Evolutionary conservation across 2,888 invertebrate genomes (phyloP).

Genomic region (Drosophila lutescens): DNA sequence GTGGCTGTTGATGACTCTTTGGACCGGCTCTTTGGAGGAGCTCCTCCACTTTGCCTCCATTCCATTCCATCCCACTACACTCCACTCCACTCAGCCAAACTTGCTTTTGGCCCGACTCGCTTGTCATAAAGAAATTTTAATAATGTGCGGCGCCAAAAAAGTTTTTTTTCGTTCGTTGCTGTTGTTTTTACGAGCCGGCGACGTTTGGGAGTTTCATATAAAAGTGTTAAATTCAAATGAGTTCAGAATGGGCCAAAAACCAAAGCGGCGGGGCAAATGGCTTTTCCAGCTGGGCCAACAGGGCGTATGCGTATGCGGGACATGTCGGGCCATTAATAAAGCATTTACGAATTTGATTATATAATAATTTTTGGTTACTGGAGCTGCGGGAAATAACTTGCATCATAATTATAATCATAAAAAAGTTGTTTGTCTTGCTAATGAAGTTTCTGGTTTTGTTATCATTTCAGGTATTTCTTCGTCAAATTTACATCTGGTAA

Average conservation of each 20-base stretch:
- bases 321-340: constrained; percentile 49
- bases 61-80: constrained; percentile 40
- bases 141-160: constrained; percentile 80
- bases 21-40: constrained; percentile 52
- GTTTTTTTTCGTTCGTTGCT: constrained; percentile 55
- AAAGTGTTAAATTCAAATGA: constrained; percentile 80
- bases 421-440: constrained; percentile 3
- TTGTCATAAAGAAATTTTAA: constrained; percentile 80
- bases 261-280: constrained; percentile 47
- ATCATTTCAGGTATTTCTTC: constrained; percentile 16
- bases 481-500: not conserved
- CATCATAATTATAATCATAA: constrained; percentile 7
- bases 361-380: constrained; percentile 19
- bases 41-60: constrained; percentile 40
- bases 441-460: not conserved
- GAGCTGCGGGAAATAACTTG: constrained; percentile 4
- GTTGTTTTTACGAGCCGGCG: constrained; percentile 63
- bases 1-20: constrained; percentile 53
- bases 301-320: constrained; percentile 59
- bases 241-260: constrained; percentile 63
- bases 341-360: constrained; percentile 34
- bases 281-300: constrained; percentile 61
- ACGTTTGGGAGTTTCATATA: constrained; percentile 42
- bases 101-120: constrained; percentile 50
- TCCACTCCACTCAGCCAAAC: constrained; percentile 31